Percentiles rank a stretch among this genome's conserved stretches.
Conservation (phyloP, 2,888 invertebrate species). For the Stegophylla sp. region DNA sequence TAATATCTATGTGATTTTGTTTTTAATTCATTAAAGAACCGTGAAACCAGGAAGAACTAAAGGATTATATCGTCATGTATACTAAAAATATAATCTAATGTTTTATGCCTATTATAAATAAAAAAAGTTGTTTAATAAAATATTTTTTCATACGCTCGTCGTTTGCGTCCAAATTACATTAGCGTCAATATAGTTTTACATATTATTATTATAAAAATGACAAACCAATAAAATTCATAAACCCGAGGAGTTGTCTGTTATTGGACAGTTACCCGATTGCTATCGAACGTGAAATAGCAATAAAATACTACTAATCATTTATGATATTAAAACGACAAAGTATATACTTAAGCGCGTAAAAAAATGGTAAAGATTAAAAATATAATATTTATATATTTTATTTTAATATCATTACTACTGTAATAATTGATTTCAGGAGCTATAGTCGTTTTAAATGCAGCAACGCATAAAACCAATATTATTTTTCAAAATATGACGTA, state of each 20-base stretch:
- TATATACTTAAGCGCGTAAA: too few relatives aligned
- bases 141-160: background rate
- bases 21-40: background rate
- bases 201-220: too few relatives aligned
- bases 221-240: slow-evolving; percentile 32
- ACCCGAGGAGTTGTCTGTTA: slow-evolving; percentile 8
- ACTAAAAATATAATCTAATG: background rate
- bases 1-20: too few relatives aligned
- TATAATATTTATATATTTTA: too few relatives aligned
- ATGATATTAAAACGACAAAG: slow-evolving; percentile 16
- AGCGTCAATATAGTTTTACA: slow-evolving; percentile 13
- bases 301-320: background rate
- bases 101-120: slow-evolving; percentile 7
- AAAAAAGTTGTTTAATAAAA: slow-evolving; percentile 37
- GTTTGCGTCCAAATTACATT: background rate
- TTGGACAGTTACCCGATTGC: background rate
- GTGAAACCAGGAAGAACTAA: background rate
- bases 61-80: background rate
- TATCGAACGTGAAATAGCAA: background rate
- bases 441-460: too few relatives aligned
- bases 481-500: too few relatives aligned
- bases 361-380: too few relatives aligned
- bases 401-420: too few relatives aligned
- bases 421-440: too few relatives aligned
- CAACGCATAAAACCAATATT: too few relatives aligned